phyloP scores from a whole-genome alignment of 1,140 invertebrate genomes.

The Diachasma alloeum region DNA sequence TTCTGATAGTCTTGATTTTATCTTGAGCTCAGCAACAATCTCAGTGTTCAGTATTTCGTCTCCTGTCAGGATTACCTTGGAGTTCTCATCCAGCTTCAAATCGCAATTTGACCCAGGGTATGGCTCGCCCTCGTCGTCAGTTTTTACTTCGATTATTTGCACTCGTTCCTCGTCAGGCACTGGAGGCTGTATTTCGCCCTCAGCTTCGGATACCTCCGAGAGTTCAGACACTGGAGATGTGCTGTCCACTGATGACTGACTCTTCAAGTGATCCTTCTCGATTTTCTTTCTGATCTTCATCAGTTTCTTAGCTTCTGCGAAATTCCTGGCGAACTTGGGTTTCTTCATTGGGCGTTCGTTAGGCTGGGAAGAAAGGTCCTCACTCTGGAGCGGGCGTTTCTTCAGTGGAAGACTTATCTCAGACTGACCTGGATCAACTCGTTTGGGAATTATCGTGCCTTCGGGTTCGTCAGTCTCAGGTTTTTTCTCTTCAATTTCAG shows the following conservation, averaged over 20 bases:
- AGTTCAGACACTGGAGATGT: background rate
- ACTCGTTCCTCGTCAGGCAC: slow-evolving; percentile 60
- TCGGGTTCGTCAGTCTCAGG: slow-evolving; percentile 15
- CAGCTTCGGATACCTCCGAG: background rate
- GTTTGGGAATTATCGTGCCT: background rate
- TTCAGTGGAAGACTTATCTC: slow-evolving; percentile 54
- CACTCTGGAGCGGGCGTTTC: slow-evolving; percentile 47
- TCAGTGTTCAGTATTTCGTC: slow-evolving; percentile 34
- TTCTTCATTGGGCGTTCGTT: slow-evolving; percentile 59
- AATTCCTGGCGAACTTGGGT: slow-evolving; percentile 70
- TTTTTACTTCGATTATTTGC: slow-evolving; percentile 60
- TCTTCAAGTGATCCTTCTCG: slow-evolving; percentile 61
- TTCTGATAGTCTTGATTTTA: slow-evolving; percentile 26
- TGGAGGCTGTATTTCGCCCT: background rate
- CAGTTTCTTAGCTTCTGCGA: slow-evolving; percentile 68
- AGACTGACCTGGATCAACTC: slow-evolving; percentile 16
- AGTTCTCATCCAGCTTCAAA: slow-evolving; percentile 51
- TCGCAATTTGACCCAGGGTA: slow-evolving; percentile 50
- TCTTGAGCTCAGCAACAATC: background rate
- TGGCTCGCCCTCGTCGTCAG: slow-evolving; percentile 57
- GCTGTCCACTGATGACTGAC: slow-evolving; percentile 47
- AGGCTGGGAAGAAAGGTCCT: slow-evolving; percentile 22
- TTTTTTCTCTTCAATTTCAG: background rate
- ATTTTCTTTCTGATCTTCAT: slow-evolving; percentile 73
- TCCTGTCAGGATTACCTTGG: slow-evolving; percentile 47